Conservation (phyloP, 2,888 invertebrate genomes). For the Melieria crassipennis region DNA sequence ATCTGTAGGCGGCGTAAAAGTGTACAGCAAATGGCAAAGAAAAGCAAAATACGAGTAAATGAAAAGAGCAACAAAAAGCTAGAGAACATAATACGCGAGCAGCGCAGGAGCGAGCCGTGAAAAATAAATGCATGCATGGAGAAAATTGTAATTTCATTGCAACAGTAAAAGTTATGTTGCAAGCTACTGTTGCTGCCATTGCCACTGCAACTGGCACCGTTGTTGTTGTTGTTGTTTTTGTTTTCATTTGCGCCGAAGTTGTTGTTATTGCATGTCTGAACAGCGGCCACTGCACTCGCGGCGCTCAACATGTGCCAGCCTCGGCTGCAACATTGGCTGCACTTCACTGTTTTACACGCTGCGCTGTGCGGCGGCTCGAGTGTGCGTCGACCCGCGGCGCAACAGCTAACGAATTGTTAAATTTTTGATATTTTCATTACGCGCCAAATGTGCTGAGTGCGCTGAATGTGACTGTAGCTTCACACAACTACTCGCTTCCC, state of each 20-base stretch:
- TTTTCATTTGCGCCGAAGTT: neutral
- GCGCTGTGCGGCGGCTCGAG: too few species aligned
- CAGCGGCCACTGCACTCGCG: neutral
- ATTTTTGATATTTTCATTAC: conserved; percentile 38
- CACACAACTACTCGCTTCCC: too few species aligned
- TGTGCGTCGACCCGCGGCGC: neutral
- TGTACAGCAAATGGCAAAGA: neutral
- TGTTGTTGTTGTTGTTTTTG: neutral
- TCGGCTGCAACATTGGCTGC: too few species aligned
- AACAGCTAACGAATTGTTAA: conserved; percentile 34
- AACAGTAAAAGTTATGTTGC: conserved; percentile 25
- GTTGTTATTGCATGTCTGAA: too few species aligned
- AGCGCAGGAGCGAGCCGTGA: neutral
- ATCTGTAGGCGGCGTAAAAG: too few species aligned
- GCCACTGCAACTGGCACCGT: neutral
- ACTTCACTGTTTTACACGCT: too few species aligned
- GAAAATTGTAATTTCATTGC: conserved; percentile 35
- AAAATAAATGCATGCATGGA: conserved; percentile 31
- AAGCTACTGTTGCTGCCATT: neutral
- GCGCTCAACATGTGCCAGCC: neutral
- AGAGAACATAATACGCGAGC: neutral
- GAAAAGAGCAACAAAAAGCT: conserved; percentile 10
- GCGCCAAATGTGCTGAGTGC: neutral
- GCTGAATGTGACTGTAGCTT: neutral
- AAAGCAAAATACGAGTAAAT: conserved; percentile 18